Evolutionary conservation across 2,113 vertebrate species (phyloP).

Genomic region (Rutilus rutilus): DNA sequence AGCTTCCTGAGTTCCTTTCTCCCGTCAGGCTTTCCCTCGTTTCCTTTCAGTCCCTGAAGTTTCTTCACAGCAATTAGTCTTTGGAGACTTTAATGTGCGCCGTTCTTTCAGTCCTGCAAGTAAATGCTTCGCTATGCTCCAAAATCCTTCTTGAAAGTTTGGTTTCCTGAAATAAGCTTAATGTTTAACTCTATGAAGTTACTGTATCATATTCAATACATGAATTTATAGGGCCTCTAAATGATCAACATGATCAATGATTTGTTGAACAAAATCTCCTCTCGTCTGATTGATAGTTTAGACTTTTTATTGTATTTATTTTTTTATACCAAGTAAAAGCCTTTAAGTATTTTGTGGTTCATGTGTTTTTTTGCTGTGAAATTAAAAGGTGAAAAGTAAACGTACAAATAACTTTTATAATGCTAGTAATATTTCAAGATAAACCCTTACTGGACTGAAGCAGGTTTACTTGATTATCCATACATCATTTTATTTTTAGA

Average conservation of each 20-base stretch:
- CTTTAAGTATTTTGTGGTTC: not conserved
- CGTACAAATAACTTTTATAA: not conserved
- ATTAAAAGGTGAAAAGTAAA: not conserved
- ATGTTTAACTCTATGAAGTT: not conserved
- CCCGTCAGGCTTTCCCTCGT: slow-evolving; percentile 32
- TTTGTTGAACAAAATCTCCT: too few relatives aligned
- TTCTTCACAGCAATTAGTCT: not conserved
- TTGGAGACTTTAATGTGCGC: not conserved
- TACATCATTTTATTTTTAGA: too few relatives aligned
- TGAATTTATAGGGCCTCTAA: not conserved
- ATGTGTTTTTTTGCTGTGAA: not conserved
- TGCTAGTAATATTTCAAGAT: not conserved
- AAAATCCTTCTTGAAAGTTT: not conserved
- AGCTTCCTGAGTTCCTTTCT: slow-evolving; percentile 66
- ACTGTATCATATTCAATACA: not conserved
- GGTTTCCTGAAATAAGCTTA: not conserved
- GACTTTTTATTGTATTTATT: not conserved
- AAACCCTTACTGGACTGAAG: not conserved
- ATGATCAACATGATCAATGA: not conserved
- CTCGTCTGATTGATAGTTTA: too few relatives aligned
- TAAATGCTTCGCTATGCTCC: too few relatives aligned
- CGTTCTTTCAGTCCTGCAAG: not conserved
- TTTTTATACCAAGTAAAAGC: not conserved
- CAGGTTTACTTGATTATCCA: too few relatives aligned
- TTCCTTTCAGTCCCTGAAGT: slow-evolving; percentile 15